A percentile compares a stretch with the other conserved stretches of the same genome.
Conservation (phyloP, 2,888 invertebrate species). For the Corbicula japonica region DNA sequence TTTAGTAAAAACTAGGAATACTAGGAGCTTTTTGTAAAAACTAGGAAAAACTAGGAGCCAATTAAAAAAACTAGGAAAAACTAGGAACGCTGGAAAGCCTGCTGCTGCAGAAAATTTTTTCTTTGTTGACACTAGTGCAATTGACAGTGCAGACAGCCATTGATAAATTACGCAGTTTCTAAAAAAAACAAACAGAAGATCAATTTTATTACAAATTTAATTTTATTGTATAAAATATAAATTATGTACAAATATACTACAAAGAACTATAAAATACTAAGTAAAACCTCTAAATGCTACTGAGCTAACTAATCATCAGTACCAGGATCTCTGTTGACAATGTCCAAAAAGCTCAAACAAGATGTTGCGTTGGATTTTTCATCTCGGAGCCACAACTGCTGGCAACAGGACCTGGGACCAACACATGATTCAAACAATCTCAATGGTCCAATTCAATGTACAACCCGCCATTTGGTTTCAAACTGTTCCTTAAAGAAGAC, state of each 20-base stretch:
- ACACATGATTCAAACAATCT: slow-evolving; percentile 9
- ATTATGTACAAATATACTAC: slow-evolving; percentile 32
- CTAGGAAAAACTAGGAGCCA: too few relatives aligned
- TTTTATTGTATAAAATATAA: slow-evolving; percentile 41
- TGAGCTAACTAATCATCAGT: slow-evolving; percentile 28
- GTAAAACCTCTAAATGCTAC: slow-evolving; percentile 41
- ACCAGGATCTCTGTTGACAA: slow-evolving; percentile 1
- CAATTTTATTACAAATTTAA: slow-evolving; percentile 43
- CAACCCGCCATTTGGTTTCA: background rate
- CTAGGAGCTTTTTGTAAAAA: too few relatives aligned
- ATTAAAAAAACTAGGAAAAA: too few relatives aligned
- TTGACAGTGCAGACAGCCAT: too few relatives aligned
- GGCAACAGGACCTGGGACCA: slow-evolving; percentile 2
- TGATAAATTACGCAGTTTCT: too few relatives aligned
- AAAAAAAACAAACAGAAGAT: too few relatives aligned
- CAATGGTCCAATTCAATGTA: background rate
- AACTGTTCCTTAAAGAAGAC: background rate
- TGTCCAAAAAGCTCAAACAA: background rate
- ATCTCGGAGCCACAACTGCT: background rate
- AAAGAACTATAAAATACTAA: slow-evolving; percentile 18
- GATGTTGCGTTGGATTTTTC: background rate
- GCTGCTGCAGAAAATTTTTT: too few relatives aligned
- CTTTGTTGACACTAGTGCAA: too few relatives aligned
- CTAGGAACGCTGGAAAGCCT: too few relatives aligned
- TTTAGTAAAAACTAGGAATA: too few relatives aligned